Evolutionary conservation across 2,888 invertebrate species (phyloP).

Genomic region (Drosophila aldrichi): DNA sequence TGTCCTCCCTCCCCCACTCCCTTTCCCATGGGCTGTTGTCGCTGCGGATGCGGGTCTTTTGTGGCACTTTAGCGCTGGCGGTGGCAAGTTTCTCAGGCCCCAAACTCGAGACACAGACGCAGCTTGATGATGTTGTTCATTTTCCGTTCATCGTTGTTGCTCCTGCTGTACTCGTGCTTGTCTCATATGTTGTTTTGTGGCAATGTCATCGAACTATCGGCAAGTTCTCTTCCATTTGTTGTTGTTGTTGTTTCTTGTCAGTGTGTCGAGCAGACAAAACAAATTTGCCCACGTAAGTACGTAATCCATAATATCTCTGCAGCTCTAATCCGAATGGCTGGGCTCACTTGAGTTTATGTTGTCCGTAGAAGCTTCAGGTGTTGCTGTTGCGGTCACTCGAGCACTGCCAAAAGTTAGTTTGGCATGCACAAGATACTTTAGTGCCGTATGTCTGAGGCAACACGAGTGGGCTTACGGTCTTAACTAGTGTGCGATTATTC

Average conservation of each 20-base stretch:
- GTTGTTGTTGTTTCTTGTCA: background rate
- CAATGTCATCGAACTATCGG: conserved; percentile 73
- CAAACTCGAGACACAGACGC: conserved; percentile 37
- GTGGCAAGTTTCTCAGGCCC: conserved; percentile 64
- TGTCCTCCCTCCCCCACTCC: background rate
- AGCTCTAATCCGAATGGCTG: conserved; percentile 25
- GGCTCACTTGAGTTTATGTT: conserved; percentile 26
- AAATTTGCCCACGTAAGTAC: conserved; percentile 31
- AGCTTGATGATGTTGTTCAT: conserved; percentile 65
- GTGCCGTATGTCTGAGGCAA: conserved; percentile 41
- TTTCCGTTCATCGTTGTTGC: conserved; percentile 11
- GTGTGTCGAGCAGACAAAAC: conserved; percentile 26
- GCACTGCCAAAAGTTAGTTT: conserved; percentile 51
- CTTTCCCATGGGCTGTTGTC: conserved; percentile 40
- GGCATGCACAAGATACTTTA: conserved; percentile 56
- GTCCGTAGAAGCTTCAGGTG: conserved; percentile 45
- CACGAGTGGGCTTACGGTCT: conserved; percentile 34
- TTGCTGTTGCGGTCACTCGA: conserved; percentile 48
- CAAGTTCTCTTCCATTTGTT: conserved; percentile 49
- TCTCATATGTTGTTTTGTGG: conserved; percentile 46
- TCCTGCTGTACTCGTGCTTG: conserved; percentile 33
- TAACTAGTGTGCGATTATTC: conserved; percentile 45
- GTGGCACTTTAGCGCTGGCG: conserved; percentile 54
- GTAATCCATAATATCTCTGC: conserved; percentile 31
- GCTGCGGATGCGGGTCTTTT: conserved; percentile 56